Evolutionary conservation across 1,140 invertebrate species (phyloP), one percentile per base, ranked within the genome.

Genomic region (Drosophila sp.): DNA sequence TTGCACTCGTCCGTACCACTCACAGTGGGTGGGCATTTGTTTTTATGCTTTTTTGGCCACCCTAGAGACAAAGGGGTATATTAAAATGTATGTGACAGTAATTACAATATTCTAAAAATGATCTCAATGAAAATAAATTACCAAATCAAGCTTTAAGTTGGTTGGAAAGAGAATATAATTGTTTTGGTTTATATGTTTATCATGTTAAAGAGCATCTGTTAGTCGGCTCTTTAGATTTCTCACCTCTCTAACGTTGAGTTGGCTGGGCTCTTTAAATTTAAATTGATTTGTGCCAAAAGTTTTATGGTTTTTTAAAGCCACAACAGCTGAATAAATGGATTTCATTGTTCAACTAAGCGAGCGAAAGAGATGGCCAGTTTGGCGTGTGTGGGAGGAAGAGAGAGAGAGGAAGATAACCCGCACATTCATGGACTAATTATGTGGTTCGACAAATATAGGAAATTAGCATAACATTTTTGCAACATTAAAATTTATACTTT

Each of bases 391-490:
- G 10, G 35, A 10, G 35, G 35, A 8, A 3, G 8, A 7, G 35
- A 8, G 33, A 0, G 33, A 8, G 32, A 4, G 2, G 17, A n/a
- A 10, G 66, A 57, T 30, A 44, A 60, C 56, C 58, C 65, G 63
- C 41, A 33, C 54, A 57, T 64, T 50, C 67, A n/a, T 61, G 63
- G 63, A 64, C 79, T 86, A 83, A 87, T 86, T 87, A 86, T 83
- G 44, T 50, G 83, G 72, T 76, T 71, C 61, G 58, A 69, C 82
- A 60, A 40, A 76, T 83, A 86, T 79, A 84, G 82, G 83, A 86
- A 86, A 86, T 86, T 86, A 86, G 66, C 82, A 86, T 86, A 86
- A 87, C 82, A 79, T 64, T 87, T 58, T 86, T 87, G 82, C 79
- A 87, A 76, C 82, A 82, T 83, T 79, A 76, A 86, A 81, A 71